phyloP scores from a whole-genome alignment of 2,888 invertebrate species.

The Dasypolia templi region DNA sequence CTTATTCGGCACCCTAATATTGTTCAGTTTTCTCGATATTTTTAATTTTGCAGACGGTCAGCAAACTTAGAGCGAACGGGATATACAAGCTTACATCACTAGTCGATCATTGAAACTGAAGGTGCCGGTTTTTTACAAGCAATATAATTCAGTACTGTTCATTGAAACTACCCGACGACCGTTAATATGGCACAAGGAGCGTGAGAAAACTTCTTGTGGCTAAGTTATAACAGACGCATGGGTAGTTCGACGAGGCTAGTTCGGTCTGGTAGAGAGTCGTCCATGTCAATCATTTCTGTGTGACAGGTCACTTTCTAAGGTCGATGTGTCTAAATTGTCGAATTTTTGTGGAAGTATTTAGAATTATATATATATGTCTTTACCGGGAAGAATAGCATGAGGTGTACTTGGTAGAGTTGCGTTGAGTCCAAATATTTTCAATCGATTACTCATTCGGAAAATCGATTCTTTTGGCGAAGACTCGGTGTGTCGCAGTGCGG shows the following conservation, averaged over 20 bases:
- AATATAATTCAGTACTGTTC: constrained; percentile 55
- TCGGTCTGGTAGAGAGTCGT: neutral
- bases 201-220: neutral
- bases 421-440: neutral
- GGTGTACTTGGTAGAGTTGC: constrained; percentile 22
- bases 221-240: too few species aligned
- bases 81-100: constrained; percentile 50
- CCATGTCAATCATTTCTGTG: neutral
- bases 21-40: too few species aligned
- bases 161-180: constrained; percentile 12
- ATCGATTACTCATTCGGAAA: constrained; percentile 13
- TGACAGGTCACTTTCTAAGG: neutral
- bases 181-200: neutral
- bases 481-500: constrained; percentile 10
- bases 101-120: constrained; percentile 55
- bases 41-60: too few species aligned
- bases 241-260: neutral
- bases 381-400: constrained; percentile 47
- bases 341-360: constrained; percentile 38
- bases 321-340: neutral
- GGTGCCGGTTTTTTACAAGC: constrained; percentile 49
- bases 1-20: too few species aligned
- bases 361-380: constrained; percentile 54
- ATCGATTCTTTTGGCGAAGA: constrained; percentile 4
- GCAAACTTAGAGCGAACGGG: too few species aligned